Evolutionary conservation across 2,888 invertebrate genomes (phyloP).

Genomic region (Adineta ricciae): DNA sequence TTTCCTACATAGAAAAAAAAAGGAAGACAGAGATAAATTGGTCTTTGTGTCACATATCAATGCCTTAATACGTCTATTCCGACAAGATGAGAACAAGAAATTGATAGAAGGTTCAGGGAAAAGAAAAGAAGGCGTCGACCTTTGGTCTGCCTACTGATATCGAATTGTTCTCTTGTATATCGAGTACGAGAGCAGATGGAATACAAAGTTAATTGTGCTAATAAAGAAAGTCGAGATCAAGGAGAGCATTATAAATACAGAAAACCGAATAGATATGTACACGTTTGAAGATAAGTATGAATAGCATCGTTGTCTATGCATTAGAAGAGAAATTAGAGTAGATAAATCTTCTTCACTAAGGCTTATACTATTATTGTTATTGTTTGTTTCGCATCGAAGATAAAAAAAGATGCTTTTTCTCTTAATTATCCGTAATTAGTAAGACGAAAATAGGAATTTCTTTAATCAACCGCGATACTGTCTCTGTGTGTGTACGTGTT

Average conservation of each 20-base stretch:
- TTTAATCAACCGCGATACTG: background rate
- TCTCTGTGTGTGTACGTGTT: no score
- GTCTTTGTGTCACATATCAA: background rate
- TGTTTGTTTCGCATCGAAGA: background rate
- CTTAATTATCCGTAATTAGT: background rate
- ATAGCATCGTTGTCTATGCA: background rate
- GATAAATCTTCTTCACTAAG: background rate
- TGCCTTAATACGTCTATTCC: background rate
- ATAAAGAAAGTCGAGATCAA: background rate
- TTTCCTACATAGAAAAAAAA: background rate
- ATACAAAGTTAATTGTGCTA: background rate
- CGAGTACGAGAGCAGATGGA: background rate
- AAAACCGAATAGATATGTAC: background rate
- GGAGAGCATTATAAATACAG: background rate
- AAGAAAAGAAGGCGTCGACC: background rate
- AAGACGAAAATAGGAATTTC: background rate
- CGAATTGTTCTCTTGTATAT: background rate
- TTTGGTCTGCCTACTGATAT: background rate
- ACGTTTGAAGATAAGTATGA: background rate
- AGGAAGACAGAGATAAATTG: background rate
- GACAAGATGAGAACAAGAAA: background rate
- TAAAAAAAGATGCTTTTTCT: background rate
- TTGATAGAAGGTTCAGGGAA: background rate
- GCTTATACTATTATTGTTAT: background rate
- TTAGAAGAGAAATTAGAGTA: background rate